A percentile compares a stretch with the other conserved stretches of the same genome.
Evolutionary conservation across 2,113 vertebrate genomes (phyloP).

Genomic region (Pelecanus crispus): DNA sequence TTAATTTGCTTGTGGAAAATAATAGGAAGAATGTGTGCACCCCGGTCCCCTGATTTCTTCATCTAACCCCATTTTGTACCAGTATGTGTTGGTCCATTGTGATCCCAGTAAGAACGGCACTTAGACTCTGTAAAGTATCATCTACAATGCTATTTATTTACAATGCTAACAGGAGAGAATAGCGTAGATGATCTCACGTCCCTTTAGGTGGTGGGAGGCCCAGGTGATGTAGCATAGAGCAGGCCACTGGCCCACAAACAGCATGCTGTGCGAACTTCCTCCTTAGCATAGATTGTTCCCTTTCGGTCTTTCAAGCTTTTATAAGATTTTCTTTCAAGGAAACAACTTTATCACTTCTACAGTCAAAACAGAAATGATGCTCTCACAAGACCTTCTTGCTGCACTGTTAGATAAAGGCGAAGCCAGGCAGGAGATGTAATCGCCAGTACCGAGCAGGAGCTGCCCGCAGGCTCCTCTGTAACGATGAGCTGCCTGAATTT

Average conservation of each 20-base stretch:
- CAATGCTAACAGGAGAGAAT: background rate
- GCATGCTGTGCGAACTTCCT: background rate
- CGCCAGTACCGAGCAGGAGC: accelerated
- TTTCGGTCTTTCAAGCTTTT: background rate
- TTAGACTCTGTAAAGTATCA: background rate
- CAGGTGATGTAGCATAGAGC: background rate
- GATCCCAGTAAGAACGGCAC: background rate
- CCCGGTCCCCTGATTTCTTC: background rate
- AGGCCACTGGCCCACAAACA: background rate
- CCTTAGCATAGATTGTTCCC: background rate
- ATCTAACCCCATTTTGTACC: background rate
- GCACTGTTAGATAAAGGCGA: background rate
- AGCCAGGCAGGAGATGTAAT: background rate
- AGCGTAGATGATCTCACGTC: background rate
- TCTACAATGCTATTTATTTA: background rate
- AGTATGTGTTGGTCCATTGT: background rate
- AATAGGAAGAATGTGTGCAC: accelerated
- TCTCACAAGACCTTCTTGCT: background rate
- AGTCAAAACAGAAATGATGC: background rate
- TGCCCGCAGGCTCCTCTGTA: background rate
- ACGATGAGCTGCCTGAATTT: background rate
- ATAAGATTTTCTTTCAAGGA: background rate
- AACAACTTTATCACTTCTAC: background rate
- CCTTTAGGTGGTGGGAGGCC: background rate
- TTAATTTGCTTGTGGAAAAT: background rate